phyloP scores from a whole-genome alignment of 2,113 vertebrate genomes.

The Cynocephalus volans region DNA sequence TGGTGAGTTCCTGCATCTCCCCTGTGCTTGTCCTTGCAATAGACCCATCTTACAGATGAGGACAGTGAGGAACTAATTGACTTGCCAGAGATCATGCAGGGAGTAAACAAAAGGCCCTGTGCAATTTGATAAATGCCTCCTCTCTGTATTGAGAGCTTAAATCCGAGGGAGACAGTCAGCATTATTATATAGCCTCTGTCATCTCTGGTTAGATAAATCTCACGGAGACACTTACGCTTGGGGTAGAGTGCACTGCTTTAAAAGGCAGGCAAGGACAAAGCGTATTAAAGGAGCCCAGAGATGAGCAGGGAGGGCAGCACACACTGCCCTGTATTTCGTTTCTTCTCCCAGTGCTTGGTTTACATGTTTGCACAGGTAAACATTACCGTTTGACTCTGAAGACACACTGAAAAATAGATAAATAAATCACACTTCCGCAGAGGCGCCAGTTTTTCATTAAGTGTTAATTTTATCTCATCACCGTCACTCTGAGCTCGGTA shows the following conservation, averaged over 20 bases:
- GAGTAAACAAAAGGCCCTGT: not conserved
- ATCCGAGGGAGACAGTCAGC: not conserved
- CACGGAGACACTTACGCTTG: not conserved
- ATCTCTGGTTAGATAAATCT: not conserved
- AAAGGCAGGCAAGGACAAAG: not conserved
- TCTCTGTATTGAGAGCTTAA: fast-evolving
- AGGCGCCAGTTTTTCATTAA: constrained; percentile 84
- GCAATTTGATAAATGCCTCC: fast-evolving
- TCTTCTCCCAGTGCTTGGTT: not conserved
- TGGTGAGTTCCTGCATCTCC: constrained; percentile 90
- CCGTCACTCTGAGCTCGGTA: constrained; percentile 37
- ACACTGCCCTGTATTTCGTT: not conserved
- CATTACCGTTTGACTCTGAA: constrained; percentile 66
- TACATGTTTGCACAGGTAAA: not conserved
- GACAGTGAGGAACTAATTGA: fast-evolving
- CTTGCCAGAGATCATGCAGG: not conserved
- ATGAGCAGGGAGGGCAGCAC: not conserved
- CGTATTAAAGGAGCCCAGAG: not conserved
- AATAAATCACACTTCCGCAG: constrained; percentile 3
- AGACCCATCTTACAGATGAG: not conserved
- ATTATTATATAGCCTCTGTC: fast-evolving
- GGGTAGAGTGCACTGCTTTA: not conserved
- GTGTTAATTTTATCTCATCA: constrained; percentile 76
- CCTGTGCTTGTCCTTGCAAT: not conserved
- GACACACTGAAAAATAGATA: not conserved